Conservation (phyloP, 2,888 invertebrate genomes). For the Kryphioiulus occultus region DNA sequence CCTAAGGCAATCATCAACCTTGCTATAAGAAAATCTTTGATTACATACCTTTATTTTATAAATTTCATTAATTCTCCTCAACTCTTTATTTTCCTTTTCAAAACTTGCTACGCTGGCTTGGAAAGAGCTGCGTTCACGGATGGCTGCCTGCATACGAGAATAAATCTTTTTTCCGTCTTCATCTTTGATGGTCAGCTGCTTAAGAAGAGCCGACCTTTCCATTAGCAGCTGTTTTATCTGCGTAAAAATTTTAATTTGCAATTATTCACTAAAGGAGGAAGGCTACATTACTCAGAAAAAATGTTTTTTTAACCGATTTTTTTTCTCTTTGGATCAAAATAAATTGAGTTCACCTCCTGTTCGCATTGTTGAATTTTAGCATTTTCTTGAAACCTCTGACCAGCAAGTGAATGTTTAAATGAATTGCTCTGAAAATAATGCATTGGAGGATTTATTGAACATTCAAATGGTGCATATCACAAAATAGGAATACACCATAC, state of each 20-base stretch:
- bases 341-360: not conserved
- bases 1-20: not conserved
- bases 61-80: conserved; percentile 43
- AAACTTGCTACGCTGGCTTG: conserved; percentile 36
- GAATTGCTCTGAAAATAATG: not conserved
- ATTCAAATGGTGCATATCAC: not conserved
- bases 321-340: not conserved
- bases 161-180: conserved; percentile 46
- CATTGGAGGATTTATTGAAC: not conserved
- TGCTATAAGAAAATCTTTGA: not conserved
- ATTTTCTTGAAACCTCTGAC: not conserved
- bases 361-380: not conserved
- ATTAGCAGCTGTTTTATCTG: conserved; percentile 48
- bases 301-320: no score
- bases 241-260: not conserved
- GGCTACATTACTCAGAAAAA: not conserved
- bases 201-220: conserved; percentile 48
- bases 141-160: conserved; percentile 35
- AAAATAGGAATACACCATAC: not conserved
- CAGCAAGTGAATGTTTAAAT: not conserved
- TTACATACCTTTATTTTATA: conserved; percentile 39
- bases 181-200: conserved; percentile 51
- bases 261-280: not conserved
- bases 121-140: conserved; percentile 21
- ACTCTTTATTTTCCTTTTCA: conserved; percentile 45